Conservation (phyloP, 2,113 vertebrate genomes). For the Sylvietta virens region DNA sequence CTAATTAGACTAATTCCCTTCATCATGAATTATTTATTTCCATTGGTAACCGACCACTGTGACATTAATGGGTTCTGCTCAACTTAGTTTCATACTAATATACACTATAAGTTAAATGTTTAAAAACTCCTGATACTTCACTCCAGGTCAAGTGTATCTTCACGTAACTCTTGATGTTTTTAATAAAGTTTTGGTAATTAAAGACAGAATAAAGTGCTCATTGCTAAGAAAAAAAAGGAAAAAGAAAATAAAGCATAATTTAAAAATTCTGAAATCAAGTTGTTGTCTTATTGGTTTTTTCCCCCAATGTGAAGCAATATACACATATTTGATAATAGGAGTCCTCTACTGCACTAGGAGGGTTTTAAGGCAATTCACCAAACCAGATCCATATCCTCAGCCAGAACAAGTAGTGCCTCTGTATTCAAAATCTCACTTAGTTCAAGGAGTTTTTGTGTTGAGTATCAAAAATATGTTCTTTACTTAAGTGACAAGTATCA, state of each 20-base stretch:
- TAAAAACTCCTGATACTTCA: conserved; percentile 74
- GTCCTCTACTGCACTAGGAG: neutral
- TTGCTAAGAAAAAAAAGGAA: neutral
- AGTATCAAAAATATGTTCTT: neutral
- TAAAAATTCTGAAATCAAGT: neutral
- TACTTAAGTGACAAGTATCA: neutral
- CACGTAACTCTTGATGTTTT: conserved; percentile 60
- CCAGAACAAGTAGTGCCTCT: neutral
- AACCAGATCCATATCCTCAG: neutral
- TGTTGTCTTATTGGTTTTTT: neutral
- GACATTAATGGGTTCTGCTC: conserved; percentile 92
- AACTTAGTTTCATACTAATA: conserved; percentile 89
- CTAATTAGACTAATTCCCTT: conserved; percentile 98
- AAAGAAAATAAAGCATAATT: neutral
- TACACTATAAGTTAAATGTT: conserved; percentile 80
- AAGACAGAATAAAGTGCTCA: neutral
- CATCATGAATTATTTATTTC: conserved; percentile 99
- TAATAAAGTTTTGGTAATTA: conserved; percentile 34
- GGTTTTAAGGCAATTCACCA: neutral
- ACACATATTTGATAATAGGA: neutral
- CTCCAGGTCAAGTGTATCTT: conserved; percentile 69
- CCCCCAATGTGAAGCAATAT: neutral
- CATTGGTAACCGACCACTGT: conserved; percentile 94
- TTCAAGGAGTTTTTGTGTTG: neutral
- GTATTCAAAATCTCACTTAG: neutral